Base-by-base conservation (phyloP, 1,140 invertebrate species). In the Eubasilissa regina region DNA sequence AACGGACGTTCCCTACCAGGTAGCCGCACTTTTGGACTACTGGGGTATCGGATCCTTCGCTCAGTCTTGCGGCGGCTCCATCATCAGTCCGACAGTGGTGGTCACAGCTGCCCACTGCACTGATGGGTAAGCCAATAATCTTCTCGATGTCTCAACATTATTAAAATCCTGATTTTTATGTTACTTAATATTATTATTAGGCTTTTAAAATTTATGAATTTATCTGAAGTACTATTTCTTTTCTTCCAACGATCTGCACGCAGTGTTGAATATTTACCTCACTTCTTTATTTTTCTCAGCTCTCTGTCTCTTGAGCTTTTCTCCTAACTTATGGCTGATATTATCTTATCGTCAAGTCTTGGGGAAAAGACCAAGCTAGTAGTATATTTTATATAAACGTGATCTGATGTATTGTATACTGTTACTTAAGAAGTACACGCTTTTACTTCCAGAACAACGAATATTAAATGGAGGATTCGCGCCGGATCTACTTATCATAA, bases 101-200 rank as follows among this genome's bases (percentile, higher is more conserved):
- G 68, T 93, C 4, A 91, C 90, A 8, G 92, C 92, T 19, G 92
- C 91, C 48, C 92, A 93, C 83, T 93, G 92, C 78, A 79, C 77
- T 12, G 72, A 81, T n/a, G 73, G 77, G 77, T 77, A 77, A 75
- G 25, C 73, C 48, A 15, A 15, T 51, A 51, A 51, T 3, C n/a
- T 51, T 8, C n/a, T 51, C n/a, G 11, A 8, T 3, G 11, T 51
- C 9, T 51, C 48, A 3, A 4, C 48, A 51, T 13, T 51, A n/a
- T n/a, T n/a, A n/a, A n/a, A n/a, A n/a, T 3, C 48, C 9, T 8
- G n/a, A 1, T 8, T 51, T 15, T 51, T 51, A 51, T 51, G 48
- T 1, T 8, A 35, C 25, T 35, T 35, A 35, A 6, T 35, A 3
- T 35, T 35, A 35, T 35, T 35, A 35, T 35, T 3, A 6, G 25